A percentile compares a stretch with the other conserved stretches of the same genome.
Evolutionary conservation across 1,140 invertebrate genomes (phyloP).

Genomic region (Tetraneura akinire): DNA sequence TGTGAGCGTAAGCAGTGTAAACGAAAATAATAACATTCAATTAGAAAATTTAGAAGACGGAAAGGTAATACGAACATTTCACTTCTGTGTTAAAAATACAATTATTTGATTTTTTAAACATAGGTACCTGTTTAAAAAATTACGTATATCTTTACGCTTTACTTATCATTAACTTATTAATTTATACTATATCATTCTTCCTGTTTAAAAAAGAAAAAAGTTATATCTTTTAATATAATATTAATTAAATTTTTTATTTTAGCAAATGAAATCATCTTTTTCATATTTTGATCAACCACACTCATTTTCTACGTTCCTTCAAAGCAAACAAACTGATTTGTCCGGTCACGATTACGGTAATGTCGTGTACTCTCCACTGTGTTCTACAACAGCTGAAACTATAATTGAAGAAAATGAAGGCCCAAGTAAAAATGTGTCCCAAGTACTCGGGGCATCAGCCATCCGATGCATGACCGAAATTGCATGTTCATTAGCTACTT

Average conservation of each 20-base stretch:
- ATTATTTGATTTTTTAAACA: too few relatives aligned
- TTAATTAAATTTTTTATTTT: background rate
- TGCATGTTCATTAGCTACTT: background rate
- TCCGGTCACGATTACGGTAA: conserved; percentile 44
- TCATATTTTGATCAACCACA: conserved; percentile 38
- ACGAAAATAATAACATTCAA: conserved; percentile 76
- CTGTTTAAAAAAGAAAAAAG: too few relatives aligned
- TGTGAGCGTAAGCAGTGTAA: conserved; percentile 73
- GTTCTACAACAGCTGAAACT: conserved; percentile 16
- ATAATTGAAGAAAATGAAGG: conserved; percentile 33
- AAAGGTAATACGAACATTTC: conserved; percentile 21
- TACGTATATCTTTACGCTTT: too few relatives aligned
- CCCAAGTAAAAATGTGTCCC: background rate
- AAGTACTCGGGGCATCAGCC: background rate
- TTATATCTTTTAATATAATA: too few relatives aligned
- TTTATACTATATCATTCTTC: too few relatives aligned
- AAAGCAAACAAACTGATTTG: conserved; percentile 5
- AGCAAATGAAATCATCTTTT: conserved; percentile 4
- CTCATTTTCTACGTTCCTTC: conserved; percentile 37
- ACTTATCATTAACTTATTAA: too few relatives aligned
- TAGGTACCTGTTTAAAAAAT: too few relatives aligned
- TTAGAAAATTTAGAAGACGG: conserved; percentile 9
- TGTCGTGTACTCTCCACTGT: conserved; percentile 35
- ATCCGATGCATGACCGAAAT: conserved; percentile 28
- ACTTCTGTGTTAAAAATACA: too few relatives aligned